phyloP scores from a whole-genome alignment of 2,797 vertebrate species.

The Silurus aristotelis region DNA sequence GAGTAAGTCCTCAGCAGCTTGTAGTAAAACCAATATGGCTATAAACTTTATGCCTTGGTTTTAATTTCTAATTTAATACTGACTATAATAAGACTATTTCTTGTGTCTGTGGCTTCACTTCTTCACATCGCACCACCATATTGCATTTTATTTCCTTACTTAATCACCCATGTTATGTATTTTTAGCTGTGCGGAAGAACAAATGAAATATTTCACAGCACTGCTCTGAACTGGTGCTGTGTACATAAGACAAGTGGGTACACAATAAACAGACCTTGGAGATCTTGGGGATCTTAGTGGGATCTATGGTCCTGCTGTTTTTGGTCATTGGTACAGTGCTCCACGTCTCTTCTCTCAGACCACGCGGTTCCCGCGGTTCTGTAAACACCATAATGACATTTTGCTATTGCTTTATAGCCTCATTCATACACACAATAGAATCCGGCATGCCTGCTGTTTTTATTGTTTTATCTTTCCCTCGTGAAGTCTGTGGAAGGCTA shows the following conservation, averaged over 20 bases:
- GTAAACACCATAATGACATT: conserved; percentile 18
- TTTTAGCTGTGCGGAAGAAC: not conserved
- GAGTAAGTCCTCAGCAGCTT: not conserved
- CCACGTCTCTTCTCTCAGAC: conserved; percentile 92
- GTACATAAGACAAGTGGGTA: not conserved
- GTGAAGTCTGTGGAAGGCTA: not conserved
- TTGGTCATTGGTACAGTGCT: conserved; percentile 96
- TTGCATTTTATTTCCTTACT: not conserved
- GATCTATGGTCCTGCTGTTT: conserved; percentile 95
- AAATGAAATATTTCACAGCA: not conserved
- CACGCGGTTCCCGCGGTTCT: conserved; percentile 67
- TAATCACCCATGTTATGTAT: not conserved
- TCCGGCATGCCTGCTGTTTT: not conserved
- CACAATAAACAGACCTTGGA: conserved; percentile 83
- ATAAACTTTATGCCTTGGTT: not conserved
- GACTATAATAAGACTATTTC: not conserved
- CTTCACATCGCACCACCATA: not conserved
- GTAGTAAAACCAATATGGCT: not conserved
- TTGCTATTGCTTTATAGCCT: conserved; percentile 4
- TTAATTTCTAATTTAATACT: not conserved
- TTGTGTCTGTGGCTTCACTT: not conserved
- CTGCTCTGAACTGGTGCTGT: not conserved
- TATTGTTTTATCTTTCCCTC: not conserved
- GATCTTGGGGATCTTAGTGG: conserved; percentile 97
- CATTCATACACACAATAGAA: not conserved